Base-by-base conservation (phyloP, 2,113 vertebrate species). In the Chitala chitala region DNA sequence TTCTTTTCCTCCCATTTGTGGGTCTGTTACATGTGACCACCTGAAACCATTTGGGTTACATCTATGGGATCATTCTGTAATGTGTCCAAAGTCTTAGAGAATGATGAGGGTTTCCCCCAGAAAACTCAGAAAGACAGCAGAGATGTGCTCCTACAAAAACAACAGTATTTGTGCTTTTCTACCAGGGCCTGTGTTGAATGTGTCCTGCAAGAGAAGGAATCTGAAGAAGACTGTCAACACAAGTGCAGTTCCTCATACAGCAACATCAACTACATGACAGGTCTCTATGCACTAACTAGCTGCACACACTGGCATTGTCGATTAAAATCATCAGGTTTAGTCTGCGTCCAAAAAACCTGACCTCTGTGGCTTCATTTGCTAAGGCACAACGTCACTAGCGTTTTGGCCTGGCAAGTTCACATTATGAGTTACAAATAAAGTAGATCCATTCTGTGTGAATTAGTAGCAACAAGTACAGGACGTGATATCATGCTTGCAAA, bases 151-250 rank as follows among this genome's bases (percentile, higher is more conserved):
- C n/a, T n/a, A n/a, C n/a, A n/a, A n/a, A n/a, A n/a, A n/a, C n/a
- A n/a, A 81, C 85, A 79, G 61, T 82, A 69, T 69, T 79, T 40
- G 80, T 88, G 78, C n/a, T 81, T 79, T 86, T 79, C 73, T 69
- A 72, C 82, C 88, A 99, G 97, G 89, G 87, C 80, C 87, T 99
- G 97, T 81, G 89, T 96, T 64, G 95, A 98, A 88, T 99, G 96
- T 85, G 88, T 96, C 82, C 86, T 98, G 74, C 91, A 92, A 85
- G 86, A 87, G 0, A 74, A 90, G 8, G 88, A 87, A 22, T 83
- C 87, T 59, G 61, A 0, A 1, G 90, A 87, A 84, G 82, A 87
- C 63, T 99, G 97, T 81, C 77, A 78, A 69, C 87, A 92, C 64
- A 94, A 84, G 83, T 99, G 97, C 89, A 92, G 86, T 77, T 40